phyloP scores from a whole-genome alignment of 2,113 vertebrate species.

The Dromiciops gliroides region DNA sequence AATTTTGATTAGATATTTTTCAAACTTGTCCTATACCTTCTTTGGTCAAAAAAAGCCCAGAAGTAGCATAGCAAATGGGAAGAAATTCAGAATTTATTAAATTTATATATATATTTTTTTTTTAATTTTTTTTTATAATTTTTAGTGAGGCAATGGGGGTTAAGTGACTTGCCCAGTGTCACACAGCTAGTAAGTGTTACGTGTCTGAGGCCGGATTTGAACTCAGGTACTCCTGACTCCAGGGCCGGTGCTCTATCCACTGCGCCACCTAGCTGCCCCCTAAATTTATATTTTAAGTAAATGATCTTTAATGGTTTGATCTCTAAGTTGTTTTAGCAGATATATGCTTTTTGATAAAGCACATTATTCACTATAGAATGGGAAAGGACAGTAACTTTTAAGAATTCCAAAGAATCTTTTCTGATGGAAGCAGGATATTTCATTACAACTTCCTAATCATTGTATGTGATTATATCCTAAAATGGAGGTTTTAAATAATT shows the following conservation, averaged over 20 bases:
- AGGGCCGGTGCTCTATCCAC: no score
- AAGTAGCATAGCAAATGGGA: not conserved
- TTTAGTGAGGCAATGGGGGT: no score
- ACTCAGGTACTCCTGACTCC: no score
- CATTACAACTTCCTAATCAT: not conserved
- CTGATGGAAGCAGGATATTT: not conserved
- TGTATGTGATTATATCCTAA: not conserved
- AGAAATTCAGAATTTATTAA: constrained; percentile 1
- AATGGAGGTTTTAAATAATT: not conserved
- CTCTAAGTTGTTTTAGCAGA: not conserved
- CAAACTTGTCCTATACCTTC: not conserved
- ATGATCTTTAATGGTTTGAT: not conserved
- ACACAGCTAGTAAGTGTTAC: no score
- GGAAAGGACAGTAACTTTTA: not conserved
- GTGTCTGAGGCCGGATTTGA: no score
- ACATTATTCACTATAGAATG: not conserved
- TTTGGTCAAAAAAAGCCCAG: not conserved
- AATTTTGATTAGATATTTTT: not conserved
- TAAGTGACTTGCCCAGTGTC: no score
- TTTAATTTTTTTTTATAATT: no score
- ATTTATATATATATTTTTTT: not conserved
- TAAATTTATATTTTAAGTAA: not conserved
- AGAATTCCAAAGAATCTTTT: constrained; percentile 38
- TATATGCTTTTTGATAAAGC: not conserved
- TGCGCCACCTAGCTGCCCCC: no score